Evolutionary conservation across 2,888 invertebrate species (phyloP), one percentile per base, ranked within the genome.

Genomic region (Scaptomyza cyrtandrae): DNA sequence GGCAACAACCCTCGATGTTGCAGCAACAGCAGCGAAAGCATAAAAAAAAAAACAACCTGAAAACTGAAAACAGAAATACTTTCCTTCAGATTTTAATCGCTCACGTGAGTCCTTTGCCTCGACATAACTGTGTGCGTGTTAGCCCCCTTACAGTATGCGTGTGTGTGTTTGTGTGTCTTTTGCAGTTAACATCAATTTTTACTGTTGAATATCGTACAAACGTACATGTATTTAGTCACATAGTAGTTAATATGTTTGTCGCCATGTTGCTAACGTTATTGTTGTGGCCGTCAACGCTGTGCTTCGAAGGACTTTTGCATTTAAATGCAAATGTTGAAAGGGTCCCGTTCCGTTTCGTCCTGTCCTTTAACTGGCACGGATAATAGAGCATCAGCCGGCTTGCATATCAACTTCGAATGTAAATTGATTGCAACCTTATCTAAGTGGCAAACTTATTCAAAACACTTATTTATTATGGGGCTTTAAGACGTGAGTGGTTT

Each of bases 11-110:
- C 81, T 75, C 56, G 49, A 65, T 68, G 72, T 60, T 81, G 75
- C 73, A 57, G 37, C 55, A 27, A 13, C 54, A 55, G 49, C 48
- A 57, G 64, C 57, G 16, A 41, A 41, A 67, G 64, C 48, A 59
- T 37, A 58, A 59, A 57, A 53, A 59, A 57, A 53, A 43, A 45
- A 27, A 27, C 3, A 45, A 41, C 14, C 9, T 39, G 14, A 78
- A 60, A 62, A 56, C 43, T 14, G 3, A 85, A 85, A 76, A 76
- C 86, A 82, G 78, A 85, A 84, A 84, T 88, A 80, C 83, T 84
- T 89, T 86, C 75, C 74, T 85, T 85, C 72, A 80, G 86, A 89
- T 89, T 84, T 88, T 89, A 89, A 89, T 89, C 88, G 86, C 84
- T 87, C 84, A 89, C 87, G 86, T 89, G 82, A 82, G 75, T 75